Percentiles rank a stretch among this genome's conserved stretches.
Conservation (phyloP, 1,140 invertebrate genomes). For the Calosoma granatense region DNA sequence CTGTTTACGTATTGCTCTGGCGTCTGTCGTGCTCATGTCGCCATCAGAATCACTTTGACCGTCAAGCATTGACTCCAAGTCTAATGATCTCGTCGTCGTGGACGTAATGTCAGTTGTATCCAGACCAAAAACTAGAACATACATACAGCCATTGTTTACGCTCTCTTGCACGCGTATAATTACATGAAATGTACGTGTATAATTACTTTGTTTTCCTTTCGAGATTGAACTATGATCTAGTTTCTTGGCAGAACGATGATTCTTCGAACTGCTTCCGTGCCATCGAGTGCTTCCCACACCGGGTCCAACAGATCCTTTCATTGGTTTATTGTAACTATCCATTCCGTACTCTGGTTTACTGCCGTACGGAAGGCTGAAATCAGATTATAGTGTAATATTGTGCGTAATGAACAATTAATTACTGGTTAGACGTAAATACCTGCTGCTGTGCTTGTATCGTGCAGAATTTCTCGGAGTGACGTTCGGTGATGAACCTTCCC, state of each 20-base stretch:
- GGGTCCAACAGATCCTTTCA: slow-evolving; percentile 30
- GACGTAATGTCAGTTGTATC: slow-evolving; percentile 67
- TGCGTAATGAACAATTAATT: slow-evolving; percentile 11
- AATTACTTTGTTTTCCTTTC: slow-evolving; percentile 34
- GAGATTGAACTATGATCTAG: slow-evolving; percentile 27
- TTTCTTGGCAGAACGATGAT: slow-evolving; percentile 27
- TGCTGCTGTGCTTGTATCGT: slow-evolving; percentile 37
- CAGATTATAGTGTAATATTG: slow-evolving; percentile 12
- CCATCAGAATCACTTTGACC: slow-evolving; percentile 58
- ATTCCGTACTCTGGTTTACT: slow-evolving; percentile 43
- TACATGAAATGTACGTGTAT: no score
- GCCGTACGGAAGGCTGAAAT: slow-evolving; percentile 44
- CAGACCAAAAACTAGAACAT: slow-evolving; percentile 52
- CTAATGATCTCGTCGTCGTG: slow-evolving; percentile 60
- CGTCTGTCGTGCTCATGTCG: slow-evolving; percentile 65
- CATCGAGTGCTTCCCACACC: slow-evolving; percentile 27
- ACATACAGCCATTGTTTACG: slow-evolving; percentile 9
- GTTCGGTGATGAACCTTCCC: slow-evolving; percentile 34
- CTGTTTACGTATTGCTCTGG: slow-evolving; percentile 68
- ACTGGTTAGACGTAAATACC: slow-evolving; percentile 4
- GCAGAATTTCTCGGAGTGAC: slow-evolving; percentile 37
- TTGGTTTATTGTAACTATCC: slow-evolving; percentile 25
- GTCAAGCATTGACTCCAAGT: slow-evolving; percentile 73
- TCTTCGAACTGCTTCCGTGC: slow-evolving; percentile 21
- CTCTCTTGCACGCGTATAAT: no score